Evolutionary conservation across 1,140 invertebrate species (phyloP), one percentile per base, ranked within the genome.

Genomic region (Drosophila mauritiana): DNA sequence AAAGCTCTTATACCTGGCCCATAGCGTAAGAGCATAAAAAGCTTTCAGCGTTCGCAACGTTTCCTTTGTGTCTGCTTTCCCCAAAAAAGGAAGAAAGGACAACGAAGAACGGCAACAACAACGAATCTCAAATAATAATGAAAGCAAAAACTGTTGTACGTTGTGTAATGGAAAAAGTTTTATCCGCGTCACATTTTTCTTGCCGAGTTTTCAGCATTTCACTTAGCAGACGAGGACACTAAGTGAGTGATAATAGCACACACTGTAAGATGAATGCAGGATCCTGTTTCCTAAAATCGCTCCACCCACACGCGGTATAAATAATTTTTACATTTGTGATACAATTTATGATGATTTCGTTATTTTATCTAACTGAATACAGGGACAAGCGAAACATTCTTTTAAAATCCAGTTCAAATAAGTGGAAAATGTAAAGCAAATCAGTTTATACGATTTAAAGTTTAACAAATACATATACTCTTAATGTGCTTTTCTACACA

Each of bases 101-200:
- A 68, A 20, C 37, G 37, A 5, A 13, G 11, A 39, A 39, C 40
- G n/a, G 25, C 55, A 73, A 57, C 65, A 67, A 57, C 25, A 56
- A 69, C 59, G 57, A 45, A 57, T 45, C 43, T 58, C 59, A 77
- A 77, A 81, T 74, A 74, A 73, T 74, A 74, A 74, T 55, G 59
- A 75, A 75, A 51, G 67, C 40, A 74, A 84, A 80, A 84, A 85
- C 82, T 85, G 83, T 88, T 88, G 84, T 88, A 69, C 75, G 83
- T 89, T 88, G 83, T 88, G 83, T 88, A 88, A 88, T 88, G 83
- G 83, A 88, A 88, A 88, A 88, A 88, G 84, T 88, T 88, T 88
- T 83, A 74, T 86, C 86, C 78, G 77, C 74, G 83, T 72, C 78
- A 76, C 82, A 76, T 85, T 84, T 83, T 85, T 75, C 83, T 85